Base-by-base conservation (phyloP, 2,113 vertebrate species). In the human region DNA sequence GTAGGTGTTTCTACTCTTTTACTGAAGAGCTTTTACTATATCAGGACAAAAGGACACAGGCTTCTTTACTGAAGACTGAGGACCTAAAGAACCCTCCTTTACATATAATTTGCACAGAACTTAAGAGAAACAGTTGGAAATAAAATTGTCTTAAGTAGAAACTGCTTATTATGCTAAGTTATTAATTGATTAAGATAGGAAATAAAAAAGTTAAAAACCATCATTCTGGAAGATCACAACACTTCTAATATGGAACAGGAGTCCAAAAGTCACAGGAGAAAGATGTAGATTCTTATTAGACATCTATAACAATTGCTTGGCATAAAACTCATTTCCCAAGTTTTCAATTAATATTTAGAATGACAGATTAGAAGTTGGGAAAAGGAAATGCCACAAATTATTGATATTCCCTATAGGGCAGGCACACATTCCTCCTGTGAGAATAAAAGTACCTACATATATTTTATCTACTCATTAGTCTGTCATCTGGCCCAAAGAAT, bases 351-450 rank as follows among this genome's bases (percentile, higher is more conserved):
- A 95, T 79, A 97, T 96, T 97, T 95, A 98, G 94, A 97, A 96
- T 57, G 73, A 97, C 84, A 96, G 93, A 88, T 93, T 80, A 91
- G 68, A 96, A 86, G 48, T 68, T 96, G 72, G 66, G 95, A 96
- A 95, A 66, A 97, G 97, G 97, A 98, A 98, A 97, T 93, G 66
- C 87, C 97, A 89, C 30, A 95, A 90, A 88, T 97, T 97, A 95
- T 97, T 82, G 88, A 96, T 90, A 96, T 13, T 97, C 93, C 95
- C 81, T 89, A 94, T 94, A 97, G 97, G 97, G 23, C 61, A 94
- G 6, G 66, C 55, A 68, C 90, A 93, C 70, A 96, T 38, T 97
- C 88, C 40, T 96, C 92, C 84, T 38, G 14, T 84, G 80, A 96
- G 93, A 89, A 81, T 66, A 30, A 81, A 45, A 79, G 76, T 79